Evolutionary conservation across 2,888 invertebrate genomes (phyloP), one percentile per base, ranked within the genome.

Genomic region (Scaptomyza flava): DNA sequence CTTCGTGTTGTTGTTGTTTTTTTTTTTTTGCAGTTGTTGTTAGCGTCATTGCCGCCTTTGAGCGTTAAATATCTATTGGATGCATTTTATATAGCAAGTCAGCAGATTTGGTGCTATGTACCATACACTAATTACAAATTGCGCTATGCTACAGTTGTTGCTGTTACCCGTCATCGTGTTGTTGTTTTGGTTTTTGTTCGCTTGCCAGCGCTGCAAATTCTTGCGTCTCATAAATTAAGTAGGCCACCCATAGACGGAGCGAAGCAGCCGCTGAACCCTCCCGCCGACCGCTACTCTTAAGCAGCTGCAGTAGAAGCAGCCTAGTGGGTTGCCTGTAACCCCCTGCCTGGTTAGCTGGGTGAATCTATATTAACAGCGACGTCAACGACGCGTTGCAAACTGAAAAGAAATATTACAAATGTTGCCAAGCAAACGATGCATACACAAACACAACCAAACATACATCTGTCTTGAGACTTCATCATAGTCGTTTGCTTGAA

Each of bases 141-240:
- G 83, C 86, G 76, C 77, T 67, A 84, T 72, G 77, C 77, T 59
- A 71, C 68, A 68, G 50, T 52, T 72, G 61, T 47, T 53, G 59
- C 38, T 41, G 41, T 34, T 45, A 31, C 51, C 30, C 38, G n/a
- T 36, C 50, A 36, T 48, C 20, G 42, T 38, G 38, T 41, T 56
- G 48, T 30, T 54, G 45, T n/a, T 41, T 42, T 20, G 20, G 27
- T 31, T 38, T 52, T 27, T 72, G 58, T 27, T 56, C 48, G 69
- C 51, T 76, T 66, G 77, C 63, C 68, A 69, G 66, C 73, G 57
- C 72, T 58, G 75, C 86, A 71, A 86, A 86, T 88, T 84, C 83
- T 84, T 81, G 87, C 89, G 87, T 81, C 89, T 84, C 84, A 84
- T 84, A 84, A 84, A 89, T 81, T 84, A 84, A 84, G 89, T 84